A percentile compares a stretch with the other conserved stretches of the same genome.
Evolutionary conservation across 1,140 invertebrate species (phyloP).

Genomic region (Tetramorium parvispinum): DNA sequence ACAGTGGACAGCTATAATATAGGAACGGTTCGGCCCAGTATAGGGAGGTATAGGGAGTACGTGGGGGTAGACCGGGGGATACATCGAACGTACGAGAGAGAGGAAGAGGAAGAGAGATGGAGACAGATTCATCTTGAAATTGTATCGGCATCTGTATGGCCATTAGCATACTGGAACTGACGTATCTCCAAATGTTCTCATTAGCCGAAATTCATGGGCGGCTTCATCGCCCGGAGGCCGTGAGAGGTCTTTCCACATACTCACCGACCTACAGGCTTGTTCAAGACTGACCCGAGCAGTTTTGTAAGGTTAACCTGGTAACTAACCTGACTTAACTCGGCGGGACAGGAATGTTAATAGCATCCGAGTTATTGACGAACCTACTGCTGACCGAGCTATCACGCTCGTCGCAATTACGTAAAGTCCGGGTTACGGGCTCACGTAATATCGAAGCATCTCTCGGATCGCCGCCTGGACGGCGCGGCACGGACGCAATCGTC

Average conservation of each 20-base stretch:
- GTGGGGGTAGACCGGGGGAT: constrained; percentile 31
- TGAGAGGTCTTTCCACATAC: constrained; percentile 29
- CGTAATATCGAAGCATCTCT: constrained; percentile 58
- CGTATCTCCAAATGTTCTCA: constrained; percentile 86
- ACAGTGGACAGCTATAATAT: constrained; percentile 83
- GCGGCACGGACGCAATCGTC: constrained; percentile 1
- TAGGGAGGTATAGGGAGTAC: constrained; percentile 33
- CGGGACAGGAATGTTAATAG: constrained; percentile 75
- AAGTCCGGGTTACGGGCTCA: constrained; percentile 63
- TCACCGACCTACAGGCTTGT: constrained; percentile 71
- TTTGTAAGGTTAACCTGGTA: constrained; percentile 76
- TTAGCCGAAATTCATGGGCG: constrained; percentile 86
- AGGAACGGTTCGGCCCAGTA: constrained; percentile 72
- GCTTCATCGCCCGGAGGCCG: constrained; percentile 79
- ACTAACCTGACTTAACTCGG: constrained; percentile 75
- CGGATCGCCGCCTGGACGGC: neutral
- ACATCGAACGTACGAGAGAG: constrained; percentile 61
- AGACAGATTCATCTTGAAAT: constrained; percentile 86
- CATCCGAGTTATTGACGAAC: constrained; percentile 73
- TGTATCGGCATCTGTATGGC: constrained; percentile 86
- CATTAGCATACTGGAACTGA: constrained; percentile 86
- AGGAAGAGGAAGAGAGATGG: constrained; percentile 62
- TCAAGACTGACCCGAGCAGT: constrained; percentile 72
- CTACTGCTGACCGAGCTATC: constrained; percentile 18
- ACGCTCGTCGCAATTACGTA: constrained; percentile 66